phyloP scores from a whole-genome alignment of 2,113 vertebrate genomes.

The Tragelaphus scriptus region DNA sequence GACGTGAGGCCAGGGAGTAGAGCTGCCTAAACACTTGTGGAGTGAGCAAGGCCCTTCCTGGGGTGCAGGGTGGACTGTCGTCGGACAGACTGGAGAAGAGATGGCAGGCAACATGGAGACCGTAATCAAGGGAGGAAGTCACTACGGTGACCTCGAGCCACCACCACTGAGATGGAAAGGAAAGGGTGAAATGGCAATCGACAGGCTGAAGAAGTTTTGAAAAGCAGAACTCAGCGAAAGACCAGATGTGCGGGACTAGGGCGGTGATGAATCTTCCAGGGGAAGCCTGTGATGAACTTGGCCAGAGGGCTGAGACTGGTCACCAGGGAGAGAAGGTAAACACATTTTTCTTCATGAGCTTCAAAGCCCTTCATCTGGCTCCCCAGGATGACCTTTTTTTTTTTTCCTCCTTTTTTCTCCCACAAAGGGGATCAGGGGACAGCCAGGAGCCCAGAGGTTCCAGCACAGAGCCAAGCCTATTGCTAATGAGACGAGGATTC shows the following conservation, averaged over 20 bases:
- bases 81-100: not conserved
- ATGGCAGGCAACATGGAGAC: not conserved
- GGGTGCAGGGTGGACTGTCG: not conserved
- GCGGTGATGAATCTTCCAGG: constrained; percentile 37
- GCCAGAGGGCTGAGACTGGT: not conserved
- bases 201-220: constrained; percentile 11
- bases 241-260: constrained; percentile 41
- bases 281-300: constrained; percentile 1
- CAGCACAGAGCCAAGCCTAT: not conserved
- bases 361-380: constrained; percentile 5
- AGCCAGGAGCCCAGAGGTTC: not conserved
- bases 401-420: not conserved
- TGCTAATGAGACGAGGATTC: not conserved
- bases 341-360: constrained; percentile 8
- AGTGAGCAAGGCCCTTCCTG: not conserved
- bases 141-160: not conserved
- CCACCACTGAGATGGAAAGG: not conserved
- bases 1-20: not conserved
- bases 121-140: not conserved
- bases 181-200: constrained; percentile 23
- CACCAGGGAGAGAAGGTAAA: constrained; percentile 24
- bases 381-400: not conserved
- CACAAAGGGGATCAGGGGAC: not conserved
- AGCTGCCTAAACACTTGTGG: not conserved
- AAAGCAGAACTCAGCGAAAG: constrained; percentile 47